Percentiles rank a stretch among this genome's conserved stretches.
phyloP scores from a whole-genome alignment of 2,113 vertebrate species.

The Deroptyus accipitrinus region DNA sequence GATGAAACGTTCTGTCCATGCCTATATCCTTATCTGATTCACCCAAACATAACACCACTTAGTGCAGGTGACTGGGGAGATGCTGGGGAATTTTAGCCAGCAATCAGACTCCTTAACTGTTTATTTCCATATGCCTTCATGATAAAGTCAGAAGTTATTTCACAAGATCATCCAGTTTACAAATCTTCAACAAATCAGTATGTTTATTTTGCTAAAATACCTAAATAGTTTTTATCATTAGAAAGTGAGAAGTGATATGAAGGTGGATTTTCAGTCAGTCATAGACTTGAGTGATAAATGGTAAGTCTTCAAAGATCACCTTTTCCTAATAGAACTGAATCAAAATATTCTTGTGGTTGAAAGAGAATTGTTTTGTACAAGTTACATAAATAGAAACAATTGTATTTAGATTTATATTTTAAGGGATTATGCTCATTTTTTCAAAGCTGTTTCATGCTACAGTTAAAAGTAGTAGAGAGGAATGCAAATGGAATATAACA shows the following conservation, averaged over 20 bases:
- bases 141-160: background rate
- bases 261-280: background rate
- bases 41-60: background rate
- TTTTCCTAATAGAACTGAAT: background rate
- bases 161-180: background rate
- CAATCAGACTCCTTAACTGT: background rate
- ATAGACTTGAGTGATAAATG: background rate
- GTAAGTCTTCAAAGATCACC: background rate
- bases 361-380: background rate
- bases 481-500: background rate
- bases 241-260: background rate
- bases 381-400: background rate
- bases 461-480: background rate
- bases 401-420: background rate
- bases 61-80: background rate
- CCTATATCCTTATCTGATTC: background rate
- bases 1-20: background rate
- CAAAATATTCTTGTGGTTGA: background rate
- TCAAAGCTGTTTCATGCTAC: background rate
- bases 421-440: background rate
- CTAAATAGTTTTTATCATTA: background rate
- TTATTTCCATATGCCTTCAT: background rate
- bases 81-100: background rate
- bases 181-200: background rate
- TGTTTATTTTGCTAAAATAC: background rate